Percentiles rank a stretch among this genome's conserved stretches.
Evolutionary conservation across 2,113 vertebrate species (phyloP).

Genomic region (Ciconia maguari): DNA sequence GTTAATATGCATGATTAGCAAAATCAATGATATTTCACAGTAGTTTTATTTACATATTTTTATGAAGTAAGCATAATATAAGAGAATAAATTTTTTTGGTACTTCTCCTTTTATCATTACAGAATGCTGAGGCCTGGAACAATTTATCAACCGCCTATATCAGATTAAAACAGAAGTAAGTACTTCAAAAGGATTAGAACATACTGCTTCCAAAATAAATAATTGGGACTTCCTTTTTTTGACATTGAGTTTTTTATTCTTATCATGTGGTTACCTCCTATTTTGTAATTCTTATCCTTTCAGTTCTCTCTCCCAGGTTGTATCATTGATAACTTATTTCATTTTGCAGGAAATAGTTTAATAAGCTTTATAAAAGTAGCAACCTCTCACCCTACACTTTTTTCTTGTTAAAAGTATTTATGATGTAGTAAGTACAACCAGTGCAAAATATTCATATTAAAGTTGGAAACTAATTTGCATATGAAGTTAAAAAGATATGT

Average conservation of each 20-base stretch:
- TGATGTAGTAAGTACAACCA: background rate
- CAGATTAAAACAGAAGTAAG: constrained; percentile 93
- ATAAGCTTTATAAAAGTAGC: background rate
- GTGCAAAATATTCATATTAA: background rate
- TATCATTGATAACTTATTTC: background rate
- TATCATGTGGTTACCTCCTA: background rate
- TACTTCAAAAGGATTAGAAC: constrained; percentile 44
- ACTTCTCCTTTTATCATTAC: constrained; percentile 44
- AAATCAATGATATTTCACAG: background rate
- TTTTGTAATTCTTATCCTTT: background rate
- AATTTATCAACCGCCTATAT: constrained; percentile 97
- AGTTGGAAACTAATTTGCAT: background rate
- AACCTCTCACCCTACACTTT: background rate
- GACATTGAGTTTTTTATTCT: background rate
- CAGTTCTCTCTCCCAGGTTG: background rate
- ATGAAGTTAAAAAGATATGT: background rate
- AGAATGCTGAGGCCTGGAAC: constrained; percentile 99
- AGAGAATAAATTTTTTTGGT: background rate
- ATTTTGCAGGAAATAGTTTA: background rate
- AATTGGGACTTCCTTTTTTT: background rate
- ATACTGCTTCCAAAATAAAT: constrained; percentile 32
- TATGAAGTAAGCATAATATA: background rate
- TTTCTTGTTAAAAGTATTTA: background rate
- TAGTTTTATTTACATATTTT: background rate
- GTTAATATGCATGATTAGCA: background rate